Evolutionary conservation across 2,888 invertebrate species (phyloP), one percentile per base, ranked within the genome.

Genomic region (Megastigmus dorsalis): DNA sequence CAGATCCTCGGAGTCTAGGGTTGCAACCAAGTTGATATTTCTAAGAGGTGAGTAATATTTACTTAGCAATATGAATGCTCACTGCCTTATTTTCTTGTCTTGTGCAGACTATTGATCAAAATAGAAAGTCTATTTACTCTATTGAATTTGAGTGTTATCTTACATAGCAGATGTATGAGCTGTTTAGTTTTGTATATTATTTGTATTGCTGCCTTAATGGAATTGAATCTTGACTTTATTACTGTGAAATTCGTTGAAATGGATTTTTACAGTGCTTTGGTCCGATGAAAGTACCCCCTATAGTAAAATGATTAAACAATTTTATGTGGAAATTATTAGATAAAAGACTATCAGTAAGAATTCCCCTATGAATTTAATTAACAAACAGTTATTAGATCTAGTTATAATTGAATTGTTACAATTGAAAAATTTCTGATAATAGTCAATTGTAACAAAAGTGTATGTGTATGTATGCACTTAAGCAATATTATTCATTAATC

Each of bases 31-130:
- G 20, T 50, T 10, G 15, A 5, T 48, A 70, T 15, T 20, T 52
- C 48, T 28, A 74, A 66, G 50, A 66, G 70, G 74, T 75, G 45
- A 75, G 74, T 70, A 28, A n/a, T 38, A 5, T 45, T 54, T 38
- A n/a, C 43, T 72, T 72, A 57, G 48, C 15, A 52, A 52, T 5
- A 20, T 55, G 36, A 57, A 57, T 36, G 26, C 28, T 57, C 23
- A n/a, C 28, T 28, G 10, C 30, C 9, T 3, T 30, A 7, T 0
- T 26, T 20, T 3, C 6, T n/a, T 52, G 30, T 63, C 43, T 59
- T 15, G 7, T 13, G 18, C 7, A 43, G 15, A 57, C 48, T 71
- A 15, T 38, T 6, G n/a, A 62, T 52, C 36, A 45, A 23, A 26
- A 15, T 18, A 63, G 7, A 62, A 54, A 60, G 43, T 45, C 13